A percentile compares a stretch with the other conserved stretches of the same genome.
phyloP scores from a whole-genome alignment of 2,113 vertebrate genomes.

The Lamprotornis superbus region DNA sequence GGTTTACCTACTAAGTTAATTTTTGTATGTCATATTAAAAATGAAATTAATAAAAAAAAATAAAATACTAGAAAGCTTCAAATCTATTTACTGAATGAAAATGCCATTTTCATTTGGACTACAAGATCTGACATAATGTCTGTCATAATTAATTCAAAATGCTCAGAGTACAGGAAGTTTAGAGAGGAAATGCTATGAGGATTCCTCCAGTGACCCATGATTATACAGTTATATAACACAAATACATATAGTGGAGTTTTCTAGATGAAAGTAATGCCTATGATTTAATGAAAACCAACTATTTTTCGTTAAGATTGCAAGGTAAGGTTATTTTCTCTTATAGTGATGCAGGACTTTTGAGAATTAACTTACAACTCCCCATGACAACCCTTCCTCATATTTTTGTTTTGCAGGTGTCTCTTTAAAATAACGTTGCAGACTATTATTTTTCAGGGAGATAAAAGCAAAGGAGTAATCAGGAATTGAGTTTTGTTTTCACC shows the following conservation, averaged over 20 bases:
- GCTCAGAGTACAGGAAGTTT: not conserved
- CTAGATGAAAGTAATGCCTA: not conserved
- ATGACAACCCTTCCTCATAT: not conserved
- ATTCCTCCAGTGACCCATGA: not conserved
- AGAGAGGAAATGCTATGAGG: not conserved
- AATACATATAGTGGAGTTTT: not conserved
- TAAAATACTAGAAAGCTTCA: not conserved
- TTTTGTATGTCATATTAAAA: not conserved
- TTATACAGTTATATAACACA: not conserved
- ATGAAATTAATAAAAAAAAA: fast-evolving
- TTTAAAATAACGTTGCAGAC: not conserved
- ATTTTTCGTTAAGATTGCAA: not conserved
- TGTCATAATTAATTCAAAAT: not conserved
- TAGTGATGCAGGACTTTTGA: not conserved
- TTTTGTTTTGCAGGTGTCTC: not conserved
- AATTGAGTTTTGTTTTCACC: not conserved
- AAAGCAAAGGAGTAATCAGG: not conserved
- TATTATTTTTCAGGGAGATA: not conserved
- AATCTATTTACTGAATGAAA: not conserved
- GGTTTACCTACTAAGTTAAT: not conserved
- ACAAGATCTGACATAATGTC: not conserved
- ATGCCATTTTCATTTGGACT: not conserved
- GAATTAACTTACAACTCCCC: not conserved
- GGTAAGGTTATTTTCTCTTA: not conserved
- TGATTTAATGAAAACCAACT: not conserved